Conservation (phyloP, 2,113 vertebrate species). For the Grammomys surdaster region DNA sequence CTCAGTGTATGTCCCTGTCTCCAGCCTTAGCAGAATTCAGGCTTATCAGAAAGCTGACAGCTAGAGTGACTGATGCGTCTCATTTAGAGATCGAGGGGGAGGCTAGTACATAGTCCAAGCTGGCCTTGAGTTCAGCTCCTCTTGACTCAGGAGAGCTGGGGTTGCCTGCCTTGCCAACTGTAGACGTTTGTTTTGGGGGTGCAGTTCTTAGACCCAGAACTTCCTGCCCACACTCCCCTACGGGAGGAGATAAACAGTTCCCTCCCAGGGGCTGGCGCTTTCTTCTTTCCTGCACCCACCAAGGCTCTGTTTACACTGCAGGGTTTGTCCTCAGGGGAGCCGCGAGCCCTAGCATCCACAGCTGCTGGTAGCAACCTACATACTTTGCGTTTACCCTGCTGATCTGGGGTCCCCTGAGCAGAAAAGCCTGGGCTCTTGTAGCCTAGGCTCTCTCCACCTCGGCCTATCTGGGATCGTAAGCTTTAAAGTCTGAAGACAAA, state of each 20-base stretch:
- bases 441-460: background rate
- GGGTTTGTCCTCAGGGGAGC: background rate
- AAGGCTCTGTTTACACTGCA: conserved; percentile 49
- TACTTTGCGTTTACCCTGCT: background rate
- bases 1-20: background rate
- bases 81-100: background rate
- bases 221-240: background rate
- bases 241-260: background rate
- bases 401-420: rapidly evolving
- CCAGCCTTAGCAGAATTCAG: background rate
- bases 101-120: background rate
- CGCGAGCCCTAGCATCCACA: background rate
- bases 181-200: background rate
- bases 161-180: background rate
- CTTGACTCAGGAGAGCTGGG: background rate
- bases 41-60: background rate
- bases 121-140: background rate
- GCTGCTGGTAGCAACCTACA: background rate
- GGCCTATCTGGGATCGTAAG: background rate
- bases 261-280: background rate
- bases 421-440: background rate
- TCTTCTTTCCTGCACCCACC: background rate
- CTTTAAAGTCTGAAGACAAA: background rate
- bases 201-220: background rate
- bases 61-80: background rate